These are phyloP conservation scores for Parochlus steinenii DNA, from an alignment of 2,888 invertebrate genomes.

Conservation along the genomic window DNA sequence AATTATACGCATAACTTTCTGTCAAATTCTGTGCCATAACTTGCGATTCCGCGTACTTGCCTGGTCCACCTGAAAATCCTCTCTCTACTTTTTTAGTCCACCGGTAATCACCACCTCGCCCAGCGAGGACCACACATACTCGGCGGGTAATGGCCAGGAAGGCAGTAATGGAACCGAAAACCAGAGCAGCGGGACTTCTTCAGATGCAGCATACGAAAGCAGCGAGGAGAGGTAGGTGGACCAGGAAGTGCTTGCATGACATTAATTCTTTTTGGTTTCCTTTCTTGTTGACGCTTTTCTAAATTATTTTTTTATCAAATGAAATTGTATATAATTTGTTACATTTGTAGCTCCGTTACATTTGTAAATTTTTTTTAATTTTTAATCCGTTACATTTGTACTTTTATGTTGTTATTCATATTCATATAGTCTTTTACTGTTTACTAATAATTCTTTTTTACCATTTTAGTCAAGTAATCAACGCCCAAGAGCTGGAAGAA, in stretches of 20 bases:
- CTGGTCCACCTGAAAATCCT: no score
- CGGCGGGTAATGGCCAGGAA: constrained; percentile 32
- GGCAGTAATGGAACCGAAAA: constrained; percentile 20
- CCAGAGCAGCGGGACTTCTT: constrained; percentile 31
- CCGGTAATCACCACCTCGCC: constrained; percentile 70
- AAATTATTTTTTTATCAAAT: no score
- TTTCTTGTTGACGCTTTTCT: no score
- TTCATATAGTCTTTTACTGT: constrained; percentile 9
- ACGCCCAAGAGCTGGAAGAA: constrained; percentile 40
- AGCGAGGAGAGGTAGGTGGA: constrained; percentile 34
- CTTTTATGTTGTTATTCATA: no score
- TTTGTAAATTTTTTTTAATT: no score
- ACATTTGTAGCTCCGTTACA: constrained; percentile 1
- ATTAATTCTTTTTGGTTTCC: no score
- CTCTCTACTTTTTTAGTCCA: constrained; percentile 19
- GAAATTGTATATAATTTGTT: not conserved
- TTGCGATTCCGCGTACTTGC: no score
- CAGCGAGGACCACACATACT: constrained; percentile 88
- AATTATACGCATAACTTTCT: constrained; percentile 31
- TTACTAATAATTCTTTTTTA: constrained; percentile 11
- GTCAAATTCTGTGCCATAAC: no score
- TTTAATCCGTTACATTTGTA: not conserved
- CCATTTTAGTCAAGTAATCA: constrained; percentile 16
- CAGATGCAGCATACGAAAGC: constrained; percentile 40
- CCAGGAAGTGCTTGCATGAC: no score